Base-by-base conservation (phyloP, 2,797 vertebrate species). In the Hafferia zeledoni region DNA sequence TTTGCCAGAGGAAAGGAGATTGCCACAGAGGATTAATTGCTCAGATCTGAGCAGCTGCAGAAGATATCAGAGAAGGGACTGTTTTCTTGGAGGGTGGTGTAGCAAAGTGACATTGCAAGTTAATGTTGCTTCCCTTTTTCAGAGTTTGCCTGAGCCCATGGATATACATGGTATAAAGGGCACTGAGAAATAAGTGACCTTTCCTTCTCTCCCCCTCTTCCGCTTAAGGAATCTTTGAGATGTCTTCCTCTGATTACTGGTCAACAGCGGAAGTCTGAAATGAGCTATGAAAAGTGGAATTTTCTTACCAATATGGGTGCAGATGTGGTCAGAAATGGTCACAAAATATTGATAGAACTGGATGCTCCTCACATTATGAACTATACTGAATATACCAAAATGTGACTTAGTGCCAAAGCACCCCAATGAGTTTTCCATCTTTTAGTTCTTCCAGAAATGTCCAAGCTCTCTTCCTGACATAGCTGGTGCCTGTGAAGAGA, bases 1-100 rank as follows among this genome's bases (percentile, higher is more conserved):
- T 85, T 94, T 96, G 91, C 75, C 89, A 83, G 64, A 67, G 78
- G 86, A 92, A 89, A 88, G 60, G 75, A 76, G 69, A 75, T 65
- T 74, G 87, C 53, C 49, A 74, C 52, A 64, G 63, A 49, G 55
- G 27, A 85, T 81, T 84, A 53, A 64, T 87, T 89, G 69, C 76
- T 91, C 25, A 68, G 22, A 68, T 57, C 19, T 53, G 60, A 81
- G 79, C 43, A 61, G 71, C 50, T 82, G 83, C 53, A 71, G 65
- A 78, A 88, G 30, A 33, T 81, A 56, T 37, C 0, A 0, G 50
- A 50, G 69, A 67, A 83, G 37, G 17, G 27, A 44, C 35, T 28
- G 13, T 13, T 60, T 64, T 87, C 49, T 82, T 60, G 41, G 44
- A 82, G 47, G 33, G 16, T 27, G 35, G 24, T 84, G 35, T 3